A percentile compares a stretch with the other conserved stretches of the same genome.
phyloP scores from a whole-genome alignment of 92 coral and sea anemone species.

The Galaxea fascicularis region DNA sequence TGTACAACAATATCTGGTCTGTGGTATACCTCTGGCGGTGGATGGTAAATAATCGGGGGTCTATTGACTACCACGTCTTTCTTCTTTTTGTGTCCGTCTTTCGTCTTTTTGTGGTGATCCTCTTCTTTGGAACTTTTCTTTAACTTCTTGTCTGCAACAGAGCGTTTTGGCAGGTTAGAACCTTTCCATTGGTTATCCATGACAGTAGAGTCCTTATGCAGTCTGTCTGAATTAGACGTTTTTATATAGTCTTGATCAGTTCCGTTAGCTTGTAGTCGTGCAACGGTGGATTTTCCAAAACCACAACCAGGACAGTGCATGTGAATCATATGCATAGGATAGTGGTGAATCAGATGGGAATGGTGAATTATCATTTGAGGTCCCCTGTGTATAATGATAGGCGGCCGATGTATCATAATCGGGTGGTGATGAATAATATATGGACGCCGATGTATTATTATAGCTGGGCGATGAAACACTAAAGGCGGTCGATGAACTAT shows the following conservation, averaged over 20 bases:
- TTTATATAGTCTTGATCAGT: slow-evolving; percentile 27
- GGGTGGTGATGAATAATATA: slow-evolving; percentile 94
- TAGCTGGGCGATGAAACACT: slow-evolving; percentile 86
- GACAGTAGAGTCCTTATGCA: slow-evolving; percentile 36
- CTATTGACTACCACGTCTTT: slow-evolving; percentile 98
- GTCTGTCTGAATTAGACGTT: slow-evolving; percentile 40
- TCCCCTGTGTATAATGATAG: slow-evolving; percentile 87
- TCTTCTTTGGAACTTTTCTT: slow-evolving; percentile 41
- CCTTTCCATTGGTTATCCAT: slow-evolving; percentile 44
- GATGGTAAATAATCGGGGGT: slow-evolving; percentile 99
- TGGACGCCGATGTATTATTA: slow-evolving; percentile 92
- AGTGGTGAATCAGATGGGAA: slow-evolving; percentile 86
- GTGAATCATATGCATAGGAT: slow-evolving; percentile 89
- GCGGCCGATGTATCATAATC: slow-evolving; percentile 90
- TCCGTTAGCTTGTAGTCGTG: slow-evolving; percentile 54
- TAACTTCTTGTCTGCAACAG: slow-evolving; percentile 74
- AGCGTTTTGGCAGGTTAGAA: slow-evolving; percentile 77
- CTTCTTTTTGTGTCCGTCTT: slow-evolving; percentile 77
- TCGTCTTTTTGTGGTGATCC: slow-evolving; percentile 23
- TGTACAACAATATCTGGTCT: slow-evolving; percentile 99
- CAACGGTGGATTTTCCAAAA: slow-evolving; percentile 74
- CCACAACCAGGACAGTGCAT: slow-evolving; percentile 91
- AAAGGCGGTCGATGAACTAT: slow-evolving; percentile 94
- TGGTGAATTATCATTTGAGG: slow-evolving; percentile 89
- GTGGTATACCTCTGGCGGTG: slow-evolving; percentile 99